Percentiles rank a stretch among this genome's conserved stretches.
These are phyloP conservation scores for Epizoanthus ramosus DNA, from an alignment of 92 coral and sea anemone species.

Conservation along the genomic window DNA sequence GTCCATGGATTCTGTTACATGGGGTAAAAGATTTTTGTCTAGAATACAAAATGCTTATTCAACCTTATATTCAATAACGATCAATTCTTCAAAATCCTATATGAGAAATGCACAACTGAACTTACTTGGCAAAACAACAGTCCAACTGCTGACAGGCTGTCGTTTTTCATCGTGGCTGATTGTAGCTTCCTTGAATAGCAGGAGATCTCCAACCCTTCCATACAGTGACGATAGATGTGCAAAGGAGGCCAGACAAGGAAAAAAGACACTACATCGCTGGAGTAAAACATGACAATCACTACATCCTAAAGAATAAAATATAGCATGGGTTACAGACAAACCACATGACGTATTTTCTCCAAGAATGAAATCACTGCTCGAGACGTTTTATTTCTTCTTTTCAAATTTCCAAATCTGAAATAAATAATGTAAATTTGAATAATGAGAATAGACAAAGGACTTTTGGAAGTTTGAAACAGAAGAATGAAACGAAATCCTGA, in stretches of 20 bases:
- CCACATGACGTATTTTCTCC: neutral
- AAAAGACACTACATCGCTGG: neutral
- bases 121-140: conserved; percentile 25
- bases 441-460: no score
- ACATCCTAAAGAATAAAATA: neutral
- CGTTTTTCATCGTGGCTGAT: neutral
- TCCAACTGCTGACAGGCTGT: neutral
- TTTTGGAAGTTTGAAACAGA: no score
- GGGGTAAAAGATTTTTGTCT: no score
- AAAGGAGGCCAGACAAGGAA: conserved; percentile 15
- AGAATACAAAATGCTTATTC: no score
- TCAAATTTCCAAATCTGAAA: no score
- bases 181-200: conserved; percentile 12
- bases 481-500: no score
- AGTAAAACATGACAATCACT: neutral
- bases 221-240: neutral
- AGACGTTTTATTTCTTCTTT: no score
- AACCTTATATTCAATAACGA: no score
- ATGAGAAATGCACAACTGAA: neutral
- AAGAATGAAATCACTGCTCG: neutral
- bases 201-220: conserved; percentile 26
- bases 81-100: no score
- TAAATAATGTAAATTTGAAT: no score
- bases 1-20: no score
- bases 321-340: neutral